Percentiles rank a stretch among this genome's conserved stretches.
Evolutionary conservation across 30 jellyfish, hydroid and myxozoan genomes (phyloP).

Genomic region (Chrysaora quinquecirrha): DNA sequence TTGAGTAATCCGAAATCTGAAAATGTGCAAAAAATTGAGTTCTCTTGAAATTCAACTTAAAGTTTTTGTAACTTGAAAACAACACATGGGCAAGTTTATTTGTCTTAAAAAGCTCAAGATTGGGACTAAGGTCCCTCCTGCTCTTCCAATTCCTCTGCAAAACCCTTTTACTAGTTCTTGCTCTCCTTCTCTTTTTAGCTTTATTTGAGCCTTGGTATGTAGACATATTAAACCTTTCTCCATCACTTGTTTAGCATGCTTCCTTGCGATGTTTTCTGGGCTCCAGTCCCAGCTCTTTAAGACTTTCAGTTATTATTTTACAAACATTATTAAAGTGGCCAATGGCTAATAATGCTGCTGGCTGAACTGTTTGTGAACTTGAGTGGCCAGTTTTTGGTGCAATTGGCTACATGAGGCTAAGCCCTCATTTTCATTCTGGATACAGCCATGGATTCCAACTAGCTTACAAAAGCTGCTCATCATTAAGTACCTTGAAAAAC

Average conservation of each 20-base stretch:
- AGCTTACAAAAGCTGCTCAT: conserved; percentile 21
- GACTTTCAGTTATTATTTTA: background rate
- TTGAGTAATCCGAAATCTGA: background rate
- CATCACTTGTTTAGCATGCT: conserved; percentile 2
- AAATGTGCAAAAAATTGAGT: background rate
- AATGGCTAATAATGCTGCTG: background rate
- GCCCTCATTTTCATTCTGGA: too few relatives aligned
- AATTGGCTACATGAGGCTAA: too few relatives aligned
- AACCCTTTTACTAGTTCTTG: conserved; percentile 10
- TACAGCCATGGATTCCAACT: too few relatives aligned
- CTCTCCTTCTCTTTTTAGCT: too few relatives aligned
- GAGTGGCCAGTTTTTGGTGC: too few relatives aligned
- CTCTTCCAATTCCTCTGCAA: background rate
- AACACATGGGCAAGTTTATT: background rate
- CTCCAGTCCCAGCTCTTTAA: conserved; percentile 3
- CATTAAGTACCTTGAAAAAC: too few relatives aligned
- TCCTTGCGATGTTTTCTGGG: conserved; percentile 7
- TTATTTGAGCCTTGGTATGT: too few relatives aligned
- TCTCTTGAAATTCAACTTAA: background rate
- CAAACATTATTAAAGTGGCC: conserved; percentile 15
- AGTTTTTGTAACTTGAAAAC: background rate
- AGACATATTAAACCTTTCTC: background rate
- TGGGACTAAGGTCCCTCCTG: too few relatives aligned
- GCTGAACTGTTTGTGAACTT: too few relatives aligned
- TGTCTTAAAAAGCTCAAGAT: conserved; percentile 22